These are phyloP conservation scores for Acleris sparsana DNA, from an alignment of 2,888 invertebrate genomes.

Conservation along the genomic window DNA sequence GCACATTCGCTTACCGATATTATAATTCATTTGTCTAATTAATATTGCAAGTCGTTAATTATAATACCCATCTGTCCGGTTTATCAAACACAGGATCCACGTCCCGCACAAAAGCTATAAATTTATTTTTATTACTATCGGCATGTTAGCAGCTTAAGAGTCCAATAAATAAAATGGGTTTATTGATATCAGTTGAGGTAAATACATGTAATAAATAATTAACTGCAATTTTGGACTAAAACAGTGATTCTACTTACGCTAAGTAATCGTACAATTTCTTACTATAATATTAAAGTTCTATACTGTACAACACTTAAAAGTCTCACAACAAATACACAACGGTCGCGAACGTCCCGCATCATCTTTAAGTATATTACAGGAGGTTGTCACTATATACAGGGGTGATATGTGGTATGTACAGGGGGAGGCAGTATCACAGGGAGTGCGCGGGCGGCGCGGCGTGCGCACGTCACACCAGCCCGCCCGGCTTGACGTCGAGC, in stretches of 20 bases:
- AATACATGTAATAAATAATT: constrained; percentile 67
- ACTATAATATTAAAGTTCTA: constrained; percentile 74
- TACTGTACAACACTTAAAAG: constrained; percentile 80
- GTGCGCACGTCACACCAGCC: constrained; percentile 90
- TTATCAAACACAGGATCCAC: constrained; percentile 17
- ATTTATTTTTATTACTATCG: constrained; percentile 6
- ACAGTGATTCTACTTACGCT: constrained; percentile 77
- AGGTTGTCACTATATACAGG: constrained; percentile 62
- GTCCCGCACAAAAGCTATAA: constrained; percentile 10
- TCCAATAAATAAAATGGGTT: constrained; percentile 29
- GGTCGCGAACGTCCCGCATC: constrained; percentile 55
- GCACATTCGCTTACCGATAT: neutral
- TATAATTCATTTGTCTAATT: constrained; percentile 15
- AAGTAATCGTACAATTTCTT: constrained; percentile 67
- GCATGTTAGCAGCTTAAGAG: constrained; percentile 23
- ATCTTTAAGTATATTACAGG: constrained; percentile 55
- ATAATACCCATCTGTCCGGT: constrained; percentile 33
- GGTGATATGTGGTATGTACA: constrained; percentile 80
- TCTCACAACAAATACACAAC: constrained; percentile 71
- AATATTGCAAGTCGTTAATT: constrained; percentile 26
- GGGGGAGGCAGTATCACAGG: constrained; percentile 64
- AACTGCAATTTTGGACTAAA: constrained; percentile 75
- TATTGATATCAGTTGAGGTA: constrained; percentile 29
- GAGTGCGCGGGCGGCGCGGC: constrained; percentile 49
- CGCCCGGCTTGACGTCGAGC: constrained; percentile 89